These are phyloP conservation scores for Argyrosomus japonicus DNA, from an alignment of 2,113 vertebrate species.

Conservation along the genomic window DNA sequence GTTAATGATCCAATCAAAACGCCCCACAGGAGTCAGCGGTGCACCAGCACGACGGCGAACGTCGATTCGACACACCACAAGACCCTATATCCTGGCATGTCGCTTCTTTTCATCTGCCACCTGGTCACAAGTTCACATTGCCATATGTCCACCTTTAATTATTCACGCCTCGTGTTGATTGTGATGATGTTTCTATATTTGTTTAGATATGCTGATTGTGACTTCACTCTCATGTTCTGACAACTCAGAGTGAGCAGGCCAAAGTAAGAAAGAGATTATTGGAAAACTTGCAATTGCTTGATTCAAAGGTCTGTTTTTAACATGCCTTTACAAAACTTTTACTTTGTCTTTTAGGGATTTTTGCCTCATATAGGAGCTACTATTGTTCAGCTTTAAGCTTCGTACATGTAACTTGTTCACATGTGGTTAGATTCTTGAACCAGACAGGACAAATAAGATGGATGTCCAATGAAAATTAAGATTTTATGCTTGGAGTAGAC, in stretches of 20 bases:
- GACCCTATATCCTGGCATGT: not conserved
- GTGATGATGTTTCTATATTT: conserved; percentile 1
- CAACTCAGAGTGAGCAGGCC: not conserved
- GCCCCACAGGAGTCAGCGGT: conserved; percentile 33
- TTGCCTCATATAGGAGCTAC: not conserved
- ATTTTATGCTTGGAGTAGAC: not conserved
- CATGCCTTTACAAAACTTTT: not conserved
- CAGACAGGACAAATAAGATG: not conserved
- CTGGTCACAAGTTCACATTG: conserved; percentile 12
- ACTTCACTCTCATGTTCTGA: not conserved
- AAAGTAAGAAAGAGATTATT: too few species aligned
- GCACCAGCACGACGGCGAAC: conserved; percentile 22
- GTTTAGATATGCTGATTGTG: not conserved
- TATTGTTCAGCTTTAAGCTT: not conserved
- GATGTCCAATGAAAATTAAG: not conserved
- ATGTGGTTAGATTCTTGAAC: not conserved
- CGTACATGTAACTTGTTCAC: not conserved
- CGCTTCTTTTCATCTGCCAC: conserved; percentile 1
- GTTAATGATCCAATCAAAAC: conserved; percentile 80
- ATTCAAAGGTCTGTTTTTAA: not conserved
- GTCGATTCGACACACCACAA: conserved; percentile 5
- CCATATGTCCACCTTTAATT: not conserved
- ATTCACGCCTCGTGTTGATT: not conserved
- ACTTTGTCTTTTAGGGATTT: not conserved
- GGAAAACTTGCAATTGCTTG: not conserved